Base-by-base conservation (phyloP, 2,797 vertebrate genomes). In the Anabas testudineus region DNA sequence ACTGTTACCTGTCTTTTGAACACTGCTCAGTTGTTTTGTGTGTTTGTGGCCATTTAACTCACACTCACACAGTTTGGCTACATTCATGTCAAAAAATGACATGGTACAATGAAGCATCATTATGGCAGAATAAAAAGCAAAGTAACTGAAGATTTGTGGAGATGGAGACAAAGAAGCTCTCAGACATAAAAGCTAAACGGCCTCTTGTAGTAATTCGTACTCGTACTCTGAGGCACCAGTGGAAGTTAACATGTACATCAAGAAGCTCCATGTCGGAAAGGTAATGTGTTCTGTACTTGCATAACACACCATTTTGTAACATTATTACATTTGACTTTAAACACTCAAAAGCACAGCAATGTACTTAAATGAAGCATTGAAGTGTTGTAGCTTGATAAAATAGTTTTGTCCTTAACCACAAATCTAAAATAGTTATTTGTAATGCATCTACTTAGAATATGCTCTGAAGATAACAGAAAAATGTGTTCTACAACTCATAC, bases 181-280 rank as follows among this genome's bases (percentile, higher is more conserved):
- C 57, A 71, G 61, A 65, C 66, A 47, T 76, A 51, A 76, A 67
- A 74, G 60, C 76, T 71, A 78, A 87, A 81, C 76, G 78, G 70
- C 52, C 56, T 72, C 58, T 69, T 47, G 45, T 21, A 68, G 60
- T 74, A 39, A 54, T 72, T 71, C 78, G 41, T 46, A 67, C 65
- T 73, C 18, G 24, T 49, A 73, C 48, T 37, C 46, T 30, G 26
- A 39, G 60, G 71, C 59, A 42, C 67, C 74, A 62, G 51, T 48
- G 45, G 64, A 80, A 75, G 70, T 61, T 36, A 59, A 30, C 24
- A 28, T 16, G 68, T 28, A 60, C 36, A 66, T 55, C 39, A 72
- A 66, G 56, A 60, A 45, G 30, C 55, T 53, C 47, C 62, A 62
- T 46, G 67, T 53, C 57, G 46, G 59, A 37, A 70, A 47, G 22